Percentiles rank a stretch among this genome's conserved stretches.
Conservation (phyloP, 2,797 vertebrate species). For the Vireo griseus region DNA sequence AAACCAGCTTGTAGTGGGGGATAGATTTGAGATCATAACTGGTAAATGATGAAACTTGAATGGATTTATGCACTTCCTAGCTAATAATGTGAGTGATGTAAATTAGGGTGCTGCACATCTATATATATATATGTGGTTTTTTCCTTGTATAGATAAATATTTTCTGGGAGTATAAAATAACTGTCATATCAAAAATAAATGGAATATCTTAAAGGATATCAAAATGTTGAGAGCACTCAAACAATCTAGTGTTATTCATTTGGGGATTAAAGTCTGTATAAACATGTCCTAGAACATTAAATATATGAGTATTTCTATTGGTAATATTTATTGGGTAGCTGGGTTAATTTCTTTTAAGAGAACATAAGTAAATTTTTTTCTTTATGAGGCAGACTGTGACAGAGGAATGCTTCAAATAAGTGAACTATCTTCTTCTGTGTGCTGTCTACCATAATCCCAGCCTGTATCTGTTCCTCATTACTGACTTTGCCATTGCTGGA, state of each 20-base stretch:
- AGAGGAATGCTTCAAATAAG: neutral
- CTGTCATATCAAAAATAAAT: neutral
- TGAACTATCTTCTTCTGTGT: neutral
- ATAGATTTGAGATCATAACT: neutral
- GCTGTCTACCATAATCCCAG: neutral
- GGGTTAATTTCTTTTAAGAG: neutral
- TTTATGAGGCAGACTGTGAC: neutral
- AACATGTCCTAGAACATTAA: neutral
- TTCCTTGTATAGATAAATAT: neutral
- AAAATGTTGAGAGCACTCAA: neutral
- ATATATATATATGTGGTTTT: neutral
- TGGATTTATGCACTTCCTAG: neutral
- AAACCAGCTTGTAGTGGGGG: fast-evolving
- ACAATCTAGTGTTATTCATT: neutral
- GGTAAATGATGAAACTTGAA: neutral
- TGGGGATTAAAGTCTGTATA: neutral
- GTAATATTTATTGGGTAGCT: neutral
- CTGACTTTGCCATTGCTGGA: neutral
- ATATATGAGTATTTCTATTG: neutral
- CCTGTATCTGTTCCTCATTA: neutral
- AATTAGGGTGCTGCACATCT: neutral
- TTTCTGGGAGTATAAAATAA: neutral
- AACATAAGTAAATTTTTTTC: neutral
- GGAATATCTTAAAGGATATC: neutral
- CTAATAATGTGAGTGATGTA: neutral